These are phyloP conservation scores for Myioborus melanocephalus DNA, from an alignment of 2,797 vertebrate species.

Conservation along the genomic window DNA sequence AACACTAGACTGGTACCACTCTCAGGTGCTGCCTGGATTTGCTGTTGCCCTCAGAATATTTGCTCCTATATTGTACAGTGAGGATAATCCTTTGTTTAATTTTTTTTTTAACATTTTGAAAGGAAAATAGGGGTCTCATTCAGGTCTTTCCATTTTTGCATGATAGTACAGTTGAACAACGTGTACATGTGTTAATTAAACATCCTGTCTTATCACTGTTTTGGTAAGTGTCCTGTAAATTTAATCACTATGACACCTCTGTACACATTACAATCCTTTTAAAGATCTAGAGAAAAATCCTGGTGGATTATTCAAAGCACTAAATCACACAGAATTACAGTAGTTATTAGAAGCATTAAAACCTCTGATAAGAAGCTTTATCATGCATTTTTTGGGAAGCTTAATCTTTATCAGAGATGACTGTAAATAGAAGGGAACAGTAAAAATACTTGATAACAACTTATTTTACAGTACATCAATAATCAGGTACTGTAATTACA, in stretches of 20 bases:
- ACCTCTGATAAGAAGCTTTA: slow-evolving; percentile 64
- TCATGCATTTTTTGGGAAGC: slow-evolving; percentile 57
- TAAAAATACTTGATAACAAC: slow-evolving; percentile 38
- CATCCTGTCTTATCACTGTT: slow-evolving; percentile 60
- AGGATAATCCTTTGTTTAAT: slow-evolving; percentile 56
- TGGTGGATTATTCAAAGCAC: slow-evolving; percentile 68
- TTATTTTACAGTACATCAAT: slow-evolving; percentile 59
- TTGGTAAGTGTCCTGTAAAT: slow-evolving; percentile 62
- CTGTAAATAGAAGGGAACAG: slow-evolving; percentile 64
- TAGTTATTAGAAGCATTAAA: slow-evolving; percentile 67
- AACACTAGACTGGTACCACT: background rate
- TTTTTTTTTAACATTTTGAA: slow-evolving; percentile 54
- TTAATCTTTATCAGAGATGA: slow-evolving; percentile 55
- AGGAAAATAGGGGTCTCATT: slow-evolving; percentile 20
- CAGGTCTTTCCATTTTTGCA: slow-evolving; percentile 28
- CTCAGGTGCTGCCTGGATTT: background rate
- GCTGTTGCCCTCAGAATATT: slow-evolving; percentile 13
- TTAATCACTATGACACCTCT: slow-evolving; percentile 64
- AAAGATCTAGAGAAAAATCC: slow-evolving; percentile 72
- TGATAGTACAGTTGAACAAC: slow-evolving; percentile 36
- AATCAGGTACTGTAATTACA: slow-evolving; percentile 59
- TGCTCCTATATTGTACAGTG: background rate
- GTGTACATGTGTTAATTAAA: slow-evolving; percentile 50
- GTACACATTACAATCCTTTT: slow-evolving; percentile 68
- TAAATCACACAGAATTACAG: slow-evolving; percentile 70